Base-by-base conservation (phyloP, 2,113 vertebrate genomes). In the Passer domesticus region DNA sequence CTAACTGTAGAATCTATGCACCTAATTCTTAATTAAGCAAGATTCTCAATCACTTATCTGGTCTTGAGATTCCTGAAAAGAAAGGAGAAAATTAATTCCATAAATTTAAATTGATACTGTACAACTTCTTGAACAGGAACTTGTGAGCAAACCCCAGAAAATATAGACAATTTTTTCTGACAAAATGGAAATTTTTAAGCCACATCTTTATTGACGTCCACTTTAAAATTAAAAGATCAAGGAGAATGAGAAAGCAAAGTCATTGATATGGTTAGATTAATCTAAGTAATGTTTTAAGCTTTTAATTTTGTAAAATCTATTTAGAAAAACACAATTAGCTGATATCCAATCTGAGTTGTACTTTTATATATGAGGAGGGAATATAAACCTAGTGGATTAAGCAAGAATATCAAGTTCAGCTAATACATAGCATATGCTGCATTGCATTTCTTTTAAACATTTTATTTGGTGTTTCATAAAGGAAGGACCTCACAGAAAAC, bases 401-500 rank as follows among this genome's bases (percentile, higher is more conserved):
- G 24, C 11, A 52, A 53, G 28, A 53, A 11, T 64, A n/a, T n/a
- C 31, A 77, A 30, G 18, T 83, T 77, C 35, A 55, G 50, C 15
- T 81, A 74, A 87, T 9, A 50, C 6, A 62, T 10, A 86, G 19
- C 33, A 68, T 47, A 60, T 27, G 43, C 41, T 58, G 60, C n/a
- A 20, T 4, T 31, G 31, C 8, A 1, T 75, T 94, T 55, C n/a
- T n/a, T 66, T 79, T 33, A 49, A 68, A 66, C 10, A 39, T 39
- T 95, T 87, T 78, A 84, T 83, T 91, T 77, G 70, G 46, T 83
- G 55, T 90, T 95, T 90, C 67, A 59, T 94, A 56, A 60, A 89
- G 77, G 27, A 84, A 59, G 10, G 30, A 78, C 72, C 15, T 15
- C 75, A 83, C 28, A 87, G 41, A 66, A 74, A 80, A 89, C 78